phyloP scores from a whole-genome alignment of 2,888 invertebrate species.

The Oxycera nigricornis region DNA sequence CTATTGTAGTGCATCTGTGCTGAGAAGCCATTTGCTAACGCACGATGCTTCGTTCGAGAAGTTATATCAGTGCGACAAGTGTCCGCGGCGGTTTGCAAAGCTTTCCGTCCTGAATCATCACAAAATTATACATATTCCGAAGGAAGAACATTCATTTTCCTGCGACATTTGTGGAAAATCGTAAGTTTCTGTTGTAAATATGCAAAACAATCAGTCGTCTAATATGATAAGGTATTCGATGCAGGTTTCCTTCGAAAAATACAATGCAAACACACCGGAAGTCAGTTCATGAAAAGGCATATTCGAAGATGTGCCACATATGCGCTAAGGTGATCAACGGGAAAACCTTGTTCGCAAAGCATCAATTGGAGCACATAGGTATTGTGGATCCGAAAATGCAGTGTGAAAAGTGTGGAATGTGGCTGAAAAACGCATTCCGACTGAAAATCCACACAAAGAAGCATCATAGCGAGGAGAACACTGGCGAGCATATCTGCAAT shows the following conservation, averaged over 20 bases:
- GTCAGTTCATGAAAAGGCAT: constrained; percentile 32
- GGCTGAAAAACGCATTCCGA: constrained; percentile 41
- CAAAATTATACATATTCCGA: constrained; percentile 57
- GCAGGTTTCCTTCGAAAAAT: constrained; percentile 32
- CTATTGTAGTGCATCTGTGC: constrained; percentile 57
- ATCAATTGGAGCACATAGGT: constrained; percentile 57
- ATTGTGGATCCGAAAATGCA: constrained; percentile 52
- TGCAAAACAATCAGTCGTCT: too few species aligned
- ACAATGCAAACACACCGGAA: constrained; percentile 26
- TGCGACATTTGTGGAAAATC: constrained; percentile 55
- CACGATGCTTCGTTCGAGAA: constrained; percentile 58
- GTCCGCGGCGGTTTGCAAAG: constrained; percentile 58
- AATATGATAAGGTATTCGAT: too few species aligned
- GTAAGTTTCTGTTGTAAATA: constrained; percentile 51
- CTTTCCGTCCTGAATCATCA: constrained; percentile 58
- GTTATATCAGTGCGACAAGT: constrained; percentile 57
- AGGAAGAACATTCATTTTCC: constrained; percentile 53
- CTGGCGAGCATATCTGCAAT: constrained; percentile 54
- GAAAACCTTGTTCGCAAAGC: constrained; percentile 54
- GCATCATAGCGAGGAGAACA: constrained; percentile 35
- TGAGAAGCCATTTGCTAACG: constrained; percentile 57
- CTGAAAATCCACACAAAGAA: constrained; percentile 40
- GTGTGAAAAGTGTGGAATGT: constrained; percentile 55
- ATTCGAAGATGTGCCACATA: constrained; percentile 53
- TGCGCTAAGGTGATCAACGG: constrained; percentile 57